phyloP scores from a whole-genome alignment of 2,797 vertebrate genomes.

The Ibycter americanus region DNA sequence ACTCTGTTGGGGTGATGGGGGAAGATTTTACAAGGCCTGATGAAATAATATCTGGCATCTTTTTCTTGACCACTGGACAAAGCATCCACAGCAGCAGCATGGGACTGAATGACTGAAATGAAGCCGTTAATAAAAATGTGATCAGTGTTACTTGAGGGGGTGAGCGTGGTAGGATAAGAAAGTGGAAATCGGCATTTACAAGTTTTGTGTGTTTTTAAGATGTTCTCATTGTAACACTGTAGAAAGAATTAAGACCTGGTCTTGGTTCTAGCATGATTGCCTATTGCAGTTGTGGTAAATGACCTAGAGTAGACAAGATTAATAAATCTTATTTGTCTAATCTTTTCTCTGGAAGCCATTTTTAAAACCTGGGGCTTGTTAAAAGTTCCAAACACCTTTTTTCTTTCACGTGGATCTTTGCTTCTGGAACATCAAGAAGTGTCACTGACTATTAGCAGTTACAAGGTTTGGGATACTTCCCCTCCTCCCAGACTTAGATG shows the following conservation, averaged over 20 bases:
- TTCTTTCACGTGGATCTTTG: background rate
- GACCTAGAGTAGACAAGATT: background rate
- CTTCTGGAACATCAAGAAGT: background rate
- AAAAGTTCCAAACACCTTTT: background rate
- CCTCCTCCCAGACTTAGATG: accelerated
- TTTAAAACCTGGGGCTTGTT: background rate
- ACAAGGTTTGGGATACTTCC: background rate
- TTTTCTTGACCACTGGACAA: background rate
- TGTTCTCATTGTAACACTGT: background rate
- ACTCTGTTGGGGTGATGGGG: background rate
- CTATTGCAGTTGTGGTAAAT: background rate
- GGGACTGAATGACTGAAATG: background rate
- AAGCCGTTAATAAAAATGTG: background rate
- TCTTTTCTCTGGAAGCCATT: background rate
- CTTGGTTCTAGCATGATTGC: background rate
- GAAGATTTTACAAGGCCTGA: background rate
- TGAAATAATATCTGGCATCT: background rate
- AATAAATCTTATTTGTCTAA: background rate
- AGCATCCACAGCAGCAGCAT: background rate
- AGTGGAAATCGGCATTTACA: background rate
- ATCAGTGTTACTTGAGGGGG: background rate
- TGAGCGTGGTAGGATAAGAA: background rate
- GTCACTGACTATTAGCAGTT: background rate
- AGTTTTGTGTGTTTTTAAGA: background rate
- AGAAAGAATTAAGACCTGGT: background rate